Evolutionary conservation across 2,113 vertebrate species (phyloP).

Genomic region (Lagopus muta): DNA sequence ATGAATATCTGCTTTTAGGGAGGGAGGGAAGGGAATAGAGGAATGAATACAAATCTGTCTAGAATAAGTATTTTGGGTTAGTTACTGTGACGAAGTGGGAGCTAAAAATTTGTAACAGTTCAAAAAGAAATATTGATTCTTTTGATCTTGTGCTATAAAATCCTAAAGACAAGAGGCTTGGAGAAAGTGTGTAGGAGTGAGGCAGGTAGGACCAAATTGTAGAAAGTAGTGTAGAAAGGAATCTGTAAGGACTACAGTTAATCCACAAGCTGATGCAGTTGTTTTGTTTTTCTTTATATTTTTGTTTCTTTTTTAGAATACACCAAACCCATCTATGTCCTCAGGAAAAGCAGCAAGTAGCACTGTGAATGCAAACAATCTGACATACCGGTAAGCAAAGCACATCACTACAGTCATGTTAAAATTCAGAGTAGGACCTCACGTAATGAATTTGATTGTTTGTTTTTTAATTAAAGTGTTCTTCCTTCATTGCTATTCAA

Average conservation of each 20-base stretch:
- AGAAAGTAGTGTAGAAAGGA: neutral
- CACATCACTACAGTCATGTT: fast-evolving
- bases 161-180: neutral
- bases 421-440: neutral
- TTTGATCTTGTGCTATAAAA: neutral
- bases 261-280: neutral
- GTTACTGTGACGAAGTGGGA: neutral
- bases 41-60: neutral
- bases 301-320: neutral
- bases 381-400: conserved; percentile 71
- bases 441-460: neutral
- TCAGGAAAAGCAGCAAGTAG: conserved; percentile 76
- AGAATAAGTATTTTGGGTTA: neutral
- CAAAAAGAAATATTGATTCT: neutral
- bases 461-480: neutral
- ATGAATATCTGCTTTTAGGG: neutral
- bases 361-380: conserved; percentile 42
- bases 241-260: neutral
- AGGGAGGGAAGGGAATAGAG: fast-evolving
- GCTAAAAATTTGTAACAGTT: neutral
- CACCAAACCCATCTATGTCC: conserved; percentile 68
- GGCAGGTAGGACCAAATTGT: neutral
- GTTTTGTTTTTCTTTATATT: too few species aligned
- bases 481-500: neutral
- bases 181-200: neutral